phyloP scores from a whole-genome alignment of 2,797 vertebrate genomes.

The Craterocephalus amniculus region DNA sequence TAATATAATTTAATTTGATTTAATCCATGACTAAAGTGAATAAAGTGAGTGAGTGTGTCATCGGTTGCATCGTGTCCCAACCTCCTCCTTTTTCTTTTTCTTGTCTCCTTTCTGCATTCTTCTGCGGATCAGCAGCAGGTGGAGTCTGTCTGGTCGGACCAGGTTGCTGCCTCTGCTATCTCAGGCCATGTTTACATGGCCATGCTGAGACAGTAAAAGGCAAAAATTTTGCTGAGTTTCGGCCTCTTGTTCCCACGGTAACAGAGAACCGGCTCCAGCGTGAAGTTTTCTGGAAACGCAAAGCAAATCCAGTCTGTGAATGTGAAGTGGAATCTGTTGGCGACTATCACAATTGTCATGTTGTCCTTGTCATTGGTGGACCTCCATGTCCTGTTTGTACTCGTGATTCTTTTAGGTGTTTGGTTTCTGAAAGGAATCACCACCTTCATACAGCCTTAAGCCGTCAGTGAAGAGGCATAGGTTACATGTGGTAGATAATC shows the following conservation, averaged over 20 bases:
- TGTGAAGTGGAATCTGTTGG: no score
- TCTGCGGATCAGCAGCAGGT: conserved; percentile 55
- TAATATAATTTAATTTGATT: no score
- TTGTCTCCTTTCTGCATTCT: conserved; percentile 47
- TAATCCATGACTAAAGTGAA: not conserved
- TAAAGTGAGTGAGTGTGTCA: not conserved
- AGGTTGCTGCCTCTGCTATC: conserved; percentile 11
- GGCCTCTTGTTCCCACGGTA: no score
- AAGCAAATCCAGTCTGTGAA: not conserved
- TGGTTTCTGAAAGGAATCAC: not conserved
- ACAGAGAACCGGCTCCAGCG: not conserved
- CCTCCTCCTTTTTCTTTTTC: conserved; percentile 11
- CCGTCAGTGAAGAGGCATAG: no score
- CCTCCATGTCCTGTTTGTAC: not conserved
- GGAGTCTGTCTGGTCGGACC: conserved; percentile 58
- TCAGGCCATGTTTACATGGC: no score
- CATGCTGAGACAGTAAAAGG: no score
- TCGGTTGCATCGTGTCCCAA: not conserved
- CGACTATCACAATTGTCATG: no score
- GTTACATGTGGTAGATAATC: no score
- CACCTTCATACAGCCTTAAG: not conserved
- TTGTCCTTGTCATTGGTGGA: no score
- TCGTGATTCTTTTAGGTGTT: not conserved
- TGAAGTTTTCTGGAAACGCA: not conserved
- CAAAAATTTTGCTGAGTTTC: no score